These are phyloP conservation scores for Ciconia boyciana DNA, from an alignment of 2,113 vertebrate genomes.

Conservation along the genomic window DNA sequence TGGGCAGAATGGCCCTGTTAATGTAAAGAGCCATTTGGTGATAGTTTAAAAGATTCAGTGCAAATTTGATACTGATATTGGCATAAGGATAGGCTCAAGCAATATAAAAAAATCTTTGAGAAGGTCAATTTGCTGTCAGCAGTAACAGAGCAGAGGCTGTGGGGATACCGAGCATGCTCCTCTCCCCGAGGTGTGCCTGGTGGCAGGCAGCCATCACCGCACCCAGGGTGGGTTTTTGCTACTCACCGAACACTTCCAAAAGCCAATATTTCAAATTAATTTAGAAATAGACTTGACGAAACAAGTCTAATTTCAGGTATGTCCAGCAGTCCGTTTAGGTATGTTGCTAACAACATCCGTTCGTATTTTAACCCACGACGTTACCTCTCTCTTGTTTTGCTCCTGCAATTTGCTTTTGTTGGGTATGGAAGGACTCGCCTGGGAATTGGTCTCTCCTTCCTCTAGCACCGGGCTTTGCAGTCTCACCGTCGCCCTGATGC, in stretches of 20 bases:
- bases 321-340: background rate
- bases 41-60: background rate
- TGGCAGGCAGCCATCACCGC: background rate
- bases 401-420: background rate
- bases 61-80: background rate
- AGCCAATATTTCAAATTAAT: background rate
- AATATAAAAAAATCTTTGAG: background rate
- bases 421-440: background rate
- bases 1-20: background rate
- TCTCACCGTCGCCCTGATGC: background rate
- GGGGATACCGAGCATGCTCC: background rate
- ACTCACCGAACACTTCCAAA: background rate
- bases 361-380: background rate
- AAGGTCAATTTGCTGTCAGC: background rate
- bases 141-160: background rate
- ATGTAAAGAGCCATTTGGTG: background rate
- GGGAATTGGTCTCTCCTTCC: background rate
- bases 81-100: background rate
- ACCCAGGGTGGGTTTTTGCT: background rate
- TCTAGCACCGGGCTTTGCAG: background rate
- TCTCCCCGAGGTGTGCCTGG: background rate
- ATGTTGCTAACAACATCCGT: background rate
- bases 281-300: background rate
- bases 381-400: background rate
- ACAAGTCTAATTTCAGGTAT: background rate